A percentile compares a stretch with the other conserved stretches of the same genome.
Evolutionary conservation across 1,140 invertebrate genomes (phyloP).

Genomic region (Lysiphlebus fabarum): DNA sequence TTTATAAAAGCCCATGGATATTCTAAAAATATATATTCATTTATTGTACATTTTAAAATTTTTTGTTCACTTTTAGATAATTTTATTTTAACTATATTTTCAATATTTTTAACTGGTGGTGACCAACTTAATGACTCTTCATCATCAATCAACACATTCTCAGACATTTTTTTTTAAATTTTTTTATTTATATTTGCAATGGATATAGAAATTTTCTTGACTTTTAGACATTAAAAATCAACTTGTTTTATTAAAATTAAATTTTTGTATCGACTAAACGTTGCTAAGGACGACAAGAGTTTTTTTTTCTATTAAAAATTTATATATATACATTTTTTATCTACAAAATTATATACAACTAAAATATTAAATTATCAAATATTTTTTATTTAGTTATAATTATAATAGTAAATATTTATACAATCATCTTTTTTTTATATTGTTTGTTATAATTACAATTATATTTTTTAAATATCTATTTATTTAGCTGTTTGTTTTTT

Average conservation of each 20-base stretch:
- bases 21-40: conserved; percentile 62
- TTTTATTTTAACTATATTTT: conserved; percentile 34
- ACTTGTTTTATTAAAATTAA: conserved; percentile 4
- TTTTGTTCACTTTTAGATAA: conserved; percentile 33
- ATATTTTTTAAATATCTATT: too few species aligned
- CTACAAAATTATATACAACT: too few species aligned
- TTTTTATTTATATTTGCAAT: neutral
- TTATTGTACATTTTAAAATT: conserved; percentile 36
- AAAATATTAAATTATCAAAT: neutral
- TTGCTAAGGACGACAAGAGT: conserved; percentile 27
- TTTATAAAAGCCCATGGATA: conserved; percentile 67
- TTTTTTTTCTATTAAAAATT: too few species aligned
- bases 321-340: too few species aligned
- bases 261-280: conserved; percentile 28
- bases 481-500: too few species aligned
- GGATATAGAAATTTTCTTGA: neutral
- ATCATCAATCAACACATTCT: conserved; percentile 26
- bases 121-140: conserved; percentile 32
- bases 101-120: conserved; percentile 37
- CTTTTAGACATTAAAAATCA: too few species aligned
- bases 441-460: too few species aligned
- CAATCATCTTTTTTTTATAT: too few species aligned
- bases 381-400: too few species aligned
- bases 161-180: conserved; percentile 25
- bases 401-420: too few species aligned